Evolutionary conservation across 2,113 vertebrate genomes (phyloP), one percentile per base, ranked within the genome.

Genomic region (Rhea americana): DNA sequence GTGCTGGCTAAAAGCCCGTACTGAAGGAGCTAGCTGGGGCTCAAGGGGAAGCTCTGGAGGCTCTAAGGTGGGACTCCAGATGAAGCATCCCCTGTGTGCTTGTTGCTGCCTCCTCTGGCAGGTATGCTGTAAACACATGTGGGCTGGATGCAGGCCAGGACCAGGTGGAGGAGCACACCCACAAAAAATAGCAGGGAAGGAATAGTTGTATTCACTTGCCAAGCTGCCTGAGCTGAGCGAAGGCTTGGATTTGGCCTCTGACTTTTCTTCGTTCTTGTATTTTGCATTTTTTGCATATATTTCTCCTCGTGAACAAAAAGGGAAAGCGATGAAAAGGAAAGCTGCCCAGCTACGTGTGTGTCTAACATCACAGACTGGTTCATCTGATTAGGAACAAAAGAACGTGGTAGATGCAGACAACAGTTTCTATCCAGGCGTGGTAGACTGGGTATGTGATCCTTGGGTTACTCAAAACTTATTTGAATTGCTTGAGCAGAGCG

Each of bases 371-470:
- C 59, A 79, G 70, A 41, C 56, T 16, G 20, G 35, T n/a, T 76
- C 30, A 24, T 14, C 71, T 94, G 67, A 47, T 65, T 14, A 56
- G 68, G 61, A 88, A 25, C 41, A 55, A 74, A 83, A 63, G n/a
- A 37, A 26, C 0, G 41, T 16, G 67, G 41, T 39, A 58, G 43
- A 37, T 8, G 14, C 59, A 81, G 61, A 50, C 30, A 51, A 26
- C 51, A 47, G 6, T 77, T 93, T 71, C 50, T 67, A 53, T 63
- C 13, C 0, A 0, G 30, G 56, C 0, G 0, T 37, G 43, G n/a
- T 56, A 91, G 85, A 63, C 83, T 47, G 83, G 43, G 24, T 55
- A 18, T 48, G 26, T 67, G 83, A 91, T 81, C n/a, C 50, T 18
- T 13, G 0, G 3, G 53, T 13, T 83, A 55, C 73, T 3, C 1